phyloP scores from a whole-genome alignment of 2,113 vertebrate species.

The Octodon degus region DNA sequence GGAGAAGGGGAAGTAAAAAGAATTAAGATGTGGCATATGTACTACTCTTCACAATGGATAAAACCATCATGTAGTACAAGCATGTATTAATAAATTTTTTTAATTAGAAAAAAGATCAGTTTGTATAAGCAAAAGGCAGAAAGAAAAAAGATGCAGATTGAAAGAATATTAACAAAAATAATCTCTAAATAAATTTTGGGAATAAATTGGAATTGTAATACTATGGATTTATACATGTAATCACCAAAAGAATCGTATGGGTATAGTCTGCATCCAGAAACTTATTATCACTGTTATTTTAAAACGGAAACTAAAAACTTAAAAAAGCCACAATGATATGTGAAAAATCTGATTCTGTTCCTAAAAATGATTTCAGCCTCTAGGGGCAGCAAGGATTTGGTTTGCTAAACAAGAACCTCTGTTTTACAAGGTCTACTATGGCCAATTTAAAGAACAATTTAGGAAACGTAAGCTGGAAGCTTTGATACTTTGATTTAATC shows the following conservation, averaged over 20 bases:
- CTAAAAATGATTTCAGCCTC: conserved; percentile 45
- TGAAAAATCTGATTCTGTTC: conserved; percentile 16
- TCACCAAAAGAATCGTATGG: not conserved
- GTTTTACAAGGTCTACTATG: not conserved
- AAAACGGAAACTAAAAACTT: conserved; percentile 39
- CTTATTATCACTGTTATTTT: not conserved
- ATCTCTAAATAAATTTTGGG: conserved; percentile 3
- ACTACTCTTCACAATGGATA: too few relatives aligned
- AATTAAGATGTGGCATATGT: too few relatives aligned
- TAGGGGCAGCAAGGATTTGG: not conserved
- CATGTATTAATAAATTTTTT: too few relatives aligned
- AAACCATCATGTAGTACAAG: too few relatives aligned
- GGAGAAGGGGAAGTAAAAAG: too few relatives aligned
- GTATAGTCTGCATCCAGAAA: not conserved
- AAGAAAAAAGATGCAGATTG: not conserved
- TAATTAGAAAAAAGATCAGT: not conserved
- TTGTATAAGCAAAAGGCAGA: not conserved
- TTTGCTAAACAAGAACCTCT: not conserved
- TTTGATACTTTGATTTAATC: conserved; percentile 35
- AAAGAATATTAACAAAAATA: conserved; percentile 44
- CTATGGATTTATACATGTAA: not conserved
- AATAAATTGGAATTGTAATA: not conserved
- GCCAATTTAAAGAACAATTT: not conserved
- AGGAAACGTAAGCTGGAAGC: not conserved
- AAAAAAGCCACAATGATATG: not conserved